Conservation (phyloP, 1,140 invertebrate genomes). For the Maconellicoccus hirsutus region DNA sequence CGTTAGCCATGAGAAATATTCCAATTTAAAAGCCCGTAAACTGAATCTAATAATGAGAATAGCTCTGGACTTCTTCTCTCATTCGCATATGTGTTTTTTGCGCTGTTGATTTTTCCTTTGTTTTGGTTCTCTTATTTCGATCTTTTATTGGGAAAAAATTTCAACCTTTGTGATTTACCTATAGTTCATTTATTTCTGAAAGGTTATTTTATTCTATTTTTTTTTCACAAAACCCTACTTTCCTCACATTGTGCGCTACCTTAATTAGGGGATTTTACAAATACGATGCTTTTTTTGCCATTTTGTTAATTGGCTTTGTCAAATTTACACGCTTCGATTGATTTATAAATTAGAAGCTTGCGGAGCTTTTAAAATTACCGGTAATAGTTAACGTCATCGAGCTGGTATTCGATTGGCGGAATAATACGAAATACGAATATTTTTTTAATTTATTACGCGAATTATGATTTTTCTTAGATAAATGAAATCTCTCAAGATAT, state of each 20-base stretch:
- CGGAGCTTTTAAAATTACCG: not conserved
- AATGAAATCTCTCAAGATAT: too few relatives aligned
- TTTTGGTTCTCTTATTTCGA: not conserved
- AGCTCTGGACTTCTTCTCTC: not conserved
- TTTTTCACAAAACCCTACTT: not conserved
- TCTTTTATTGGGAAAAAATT: conserved; percentile 15
- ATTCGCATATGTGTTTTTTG: not conserved
- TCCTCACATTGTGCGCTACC: not conserved
- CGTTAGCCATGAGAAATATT: not conserved
- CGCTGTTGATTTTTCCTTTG: conserved; percentile 12
- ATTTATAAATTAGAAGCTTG: conserved; percentile 1
- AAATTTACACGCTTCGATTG: not conserved
- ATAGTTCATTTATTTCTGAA: conserved; percentile 16
- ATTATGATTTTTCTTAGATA: too few relatives aligned
- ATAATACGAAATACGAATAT: too few relatives aligned
- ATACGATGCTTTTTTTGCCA: not conserved
- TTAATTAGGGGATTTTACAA: not conserved
- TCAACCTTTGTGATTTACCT: conserved; percentile 14
- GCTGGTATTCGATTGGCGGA: too few relatives aligned
- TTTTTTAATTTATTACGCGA: too few relatives aligned
- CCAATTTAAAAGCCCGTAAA: not conserved
- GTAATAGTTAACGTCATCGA: too few relatives aligned
- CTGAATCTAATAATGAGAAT: conserved; percentile 5
- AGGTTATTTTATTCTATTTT: not conserved
- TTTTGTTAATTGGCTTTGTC: conserved; percentile 15